Evolutionary conservation across 2,888 invertebrate species (phyloP).

Genomic region (Aradus depressus): DNA sequence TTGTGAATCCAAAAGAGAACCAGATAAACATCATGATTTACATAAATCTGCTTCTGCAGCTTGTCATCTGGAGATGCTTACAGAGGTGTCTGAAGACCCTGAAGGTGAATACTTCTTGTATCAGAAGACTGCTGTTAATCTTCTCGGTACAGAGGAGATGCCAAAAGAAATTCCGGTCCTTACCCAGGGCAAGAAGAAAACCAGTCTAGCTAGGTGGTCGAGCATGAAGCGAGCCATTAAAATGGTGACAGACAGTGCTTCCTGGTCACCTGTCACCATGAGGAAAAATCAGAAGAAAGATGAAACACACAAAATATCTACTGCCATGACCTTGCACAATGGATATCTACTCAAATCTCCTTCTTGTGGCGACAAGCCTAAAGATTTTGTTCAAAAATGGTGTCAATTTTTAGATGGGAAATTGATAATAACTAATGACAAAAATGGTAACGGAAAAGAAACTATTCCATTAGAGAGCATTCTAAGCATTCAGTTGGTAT

Average conservation of each 20-base stretch:
- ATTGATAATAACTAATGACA: conserved; percentile 61
- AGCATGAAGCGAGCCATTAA: conserved; percentile 33
- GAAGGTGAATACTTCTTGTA: conserved; percentile 27
- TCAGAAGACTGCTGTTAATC: conserved; percentile 21
- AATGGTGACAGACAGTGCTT: conserved; percentile 29
- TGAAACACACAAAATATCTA: conserved; percentile 38
- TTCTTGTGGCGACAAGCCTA: conserved; percentile 43
- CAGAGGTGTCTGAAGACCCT: conserved; percentile 4
- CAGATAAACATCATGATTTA: not conserved
- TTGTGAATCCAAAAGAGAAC: conserved; percentile 35
- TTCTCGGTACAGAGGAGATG: conserved; percentile 1
- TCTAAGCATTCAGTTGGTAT: conserved; percentile 51
- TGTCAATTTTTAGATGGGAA: conserved; percentile 60
- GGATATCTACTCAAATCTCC: conserved; percentile 47
- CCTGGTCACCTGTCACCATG: conserved; percentile 28
- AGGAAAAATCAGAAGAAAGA: conserved; percentile 31
- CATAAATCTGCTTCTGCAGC: conserved; percentile 8
- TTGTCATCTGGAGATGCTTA: not conserved
- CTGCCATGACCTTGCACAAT: conserved; percentile 43
- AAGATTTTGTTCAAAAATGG: conserved; percentile 62
- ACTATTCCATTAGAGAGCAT: conserved; percentile 54
- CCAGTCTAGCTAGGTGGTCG: conserved; percentile 29
- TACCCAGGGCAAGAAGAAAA: conserved; percentile 10
- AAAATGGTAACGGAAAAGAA: conserved; percentile 58
- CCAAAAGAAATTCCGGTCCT: conserved; percentile 15